Percentiles rank a stretch among this genome's conserved stretches.
phyloP scores from a whole-genome alignment of 2,113 vertebrate species.

The Hydrochoerus hydrochaeris region DNA sequence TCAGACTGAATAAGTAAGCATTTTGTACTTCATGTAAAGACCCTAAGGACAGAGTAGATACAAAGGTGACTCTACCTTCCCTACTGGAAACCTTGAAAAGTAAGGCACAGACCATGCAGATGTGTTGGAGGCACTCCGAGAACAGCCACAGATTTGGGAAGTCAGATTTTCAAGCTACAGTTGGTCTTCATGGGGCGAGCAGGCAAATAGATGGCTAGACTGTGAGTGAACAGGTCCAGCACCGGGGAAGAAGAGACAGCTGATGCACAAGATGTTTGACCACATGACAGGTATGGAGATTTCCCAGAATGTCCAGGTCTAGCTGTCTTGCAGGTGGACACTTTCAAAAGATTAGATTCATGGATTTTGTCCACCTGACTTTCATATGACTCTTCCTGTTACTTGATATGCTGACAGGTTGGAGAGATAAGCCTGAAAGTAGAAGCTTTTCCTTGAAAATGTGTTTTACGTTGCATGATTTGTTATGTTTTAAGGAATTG shows the following conservation, averaged over 20 bases:
- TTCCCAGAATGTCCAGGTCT: background rate
- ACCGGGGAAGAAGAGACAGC: background rate
- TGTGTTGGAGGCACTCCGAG: background rate
- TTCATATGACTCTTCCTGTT: background rate
- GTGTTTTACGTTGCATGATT: background rate
- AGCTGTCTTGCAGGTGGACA: background rate
- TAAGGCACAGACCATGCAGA: background rate
- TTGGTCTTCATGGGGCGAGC: background rate
- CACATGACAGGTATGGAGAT: background rate
- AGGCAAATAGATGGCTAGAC: background rate
- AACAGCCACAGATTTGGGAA: background rate
- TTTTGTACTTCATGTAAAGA: background rate
- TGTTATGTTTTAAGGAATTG: background rate
- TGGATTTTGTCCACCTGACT: background rate
- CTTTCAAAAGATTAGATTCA: background rate
- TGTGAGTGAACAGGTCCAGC: background rate
- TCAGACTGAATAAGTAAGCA: background rate
- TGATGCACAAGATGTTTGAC: rapidly evolving
- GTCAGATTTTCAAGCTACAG: background rate
- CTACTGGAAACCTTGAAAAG: background rate
- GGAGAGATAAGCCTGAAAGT: background rate
- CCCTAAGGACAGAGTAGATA: background rate
- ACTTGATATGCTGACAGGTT: background rate
- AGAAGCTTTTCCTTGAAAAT: background rate
- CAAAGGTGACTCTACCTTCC: background rate